Conservation (phyloP, 1,140 invertebrate genomes). For the Cydia fagiglandana region DNA sequence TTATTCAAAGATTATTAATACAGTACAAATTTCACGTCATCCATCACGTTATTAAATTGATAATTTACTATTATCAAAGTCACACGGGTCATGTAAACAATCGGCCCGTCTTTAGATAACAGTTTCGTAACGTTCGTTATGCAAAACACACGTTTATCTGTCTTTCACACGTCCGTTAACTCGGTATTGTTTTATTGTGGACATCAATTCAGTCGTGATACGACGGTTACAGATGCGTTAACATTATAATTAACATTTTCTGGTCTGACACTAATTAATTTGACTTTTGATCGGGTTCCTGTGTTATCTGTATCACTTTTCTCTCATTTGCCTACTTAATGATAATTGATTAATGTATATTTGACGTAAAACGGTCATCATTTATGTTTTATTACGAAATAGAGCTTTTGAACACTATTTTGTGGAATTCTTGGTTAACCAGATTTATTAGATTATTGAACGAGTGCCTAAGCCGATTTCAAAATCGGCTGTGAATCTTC, state of each 20-base stretch:
- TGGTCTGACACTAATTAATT: neutral
- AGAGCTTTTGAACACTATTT: neutral
- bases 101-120: slow-evolving; percentile 15
- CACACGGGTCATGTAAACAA: slow-evolving; percentile 27
- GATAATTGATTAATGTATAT: neutral
- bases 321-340: slow-evolving; percentile 21
- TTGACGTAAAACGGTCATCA: neutral
- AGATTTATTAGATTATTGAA: neutral
- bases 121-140: slow-evolving; percentile 26
- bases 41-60: slow-evolving; percentile 9
- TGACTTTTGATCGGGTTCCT: slow-evolving; percentile 2
- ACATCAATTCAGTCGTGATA: slow-evolving; percentile 2
- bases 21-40: neutral
- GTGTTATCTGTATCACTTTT: slow-evolving; percentile 20
- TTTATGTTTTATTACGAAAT: neutral
- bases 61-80: slow-evolving; percentile 24
- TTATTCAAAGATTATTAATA: neutral
- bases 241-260: neutral
- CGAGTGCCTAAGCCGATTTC: neutral
- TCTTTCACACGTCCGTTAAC: slow-evolving; percentile 13
- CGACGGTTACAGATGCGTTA: neutral
- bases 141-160: slow-evolving; percentile 27
- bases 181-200: slow-evolving; percentile 19
- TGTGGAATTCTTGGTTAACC: neutral
- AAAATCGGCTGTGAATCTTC: neutral